A percentile compares a stretch with the other conserved stretches of the same genome.
phyloP scores from a whole-genome alignment of 2,888 invertebrate species.

The Escarpia spicata region DNA sequence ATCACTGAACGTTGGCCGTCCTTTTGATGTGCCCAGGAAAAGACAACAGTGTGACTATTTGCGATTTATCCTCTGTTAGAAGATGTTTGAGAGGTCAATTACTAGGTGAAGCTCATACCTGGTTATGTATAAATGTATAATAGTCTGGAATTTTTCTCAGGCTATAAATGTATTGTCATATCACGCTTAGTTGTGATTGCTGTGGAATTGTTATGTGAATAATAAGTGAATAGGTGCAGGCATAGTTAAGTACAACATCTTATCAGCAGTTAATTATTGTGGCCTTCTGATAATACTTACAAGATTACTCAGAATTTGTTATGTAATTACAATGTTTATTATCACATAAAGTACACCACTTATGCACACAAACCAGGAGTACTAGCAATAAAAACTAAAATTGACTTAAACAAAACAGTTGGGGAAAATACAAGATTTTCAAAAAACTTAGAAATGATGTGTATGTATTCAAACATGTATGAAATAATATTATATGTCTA shows the following conservation, averaged over 20 bases:
- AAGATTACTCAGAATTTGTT: too few relatives aligned
- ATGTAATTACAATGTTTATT: too few relatives aligned
- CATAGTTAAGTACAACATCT: background rate
- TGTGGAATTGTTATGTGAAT: background rate
- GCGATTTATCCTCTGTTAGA: background rate
- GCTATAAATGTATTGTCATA: background rate
- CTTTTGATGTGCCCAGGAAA: background rate
- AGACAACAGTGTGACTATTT: slow-evolving; percentile 9
- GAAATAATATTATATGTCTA: too few relatives aligned
- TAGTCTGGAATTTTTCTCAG: background rate
- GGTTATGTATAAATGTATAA: background rate
- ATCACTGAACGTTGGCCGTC: background rate
- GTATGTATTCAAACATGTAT: too few relatives aligned
- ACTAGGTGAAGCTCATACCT: background rate
- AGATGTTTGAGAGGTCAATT: background rate
- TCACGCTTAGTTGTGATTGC: background rate
- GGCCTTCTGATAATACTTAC: background rate
- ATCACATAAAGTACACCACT: too few relatives aligned
- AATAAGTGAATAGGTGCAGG: background rate
- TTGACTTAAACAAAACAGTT: too few relatives aligned
- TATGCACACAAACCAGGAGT: too few relatives aligned
- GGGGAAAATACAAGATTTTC: too few relatives aligned
- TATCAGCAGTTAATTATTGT: background rate
- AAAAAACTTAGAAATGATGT: too few relatives aligned
- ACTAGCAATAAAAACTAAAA: too few relatives aligned